Base-by-base conservation (phyloP, 2,113 vertebrate genomes). In the Triplophysa tibetana region DNA sequence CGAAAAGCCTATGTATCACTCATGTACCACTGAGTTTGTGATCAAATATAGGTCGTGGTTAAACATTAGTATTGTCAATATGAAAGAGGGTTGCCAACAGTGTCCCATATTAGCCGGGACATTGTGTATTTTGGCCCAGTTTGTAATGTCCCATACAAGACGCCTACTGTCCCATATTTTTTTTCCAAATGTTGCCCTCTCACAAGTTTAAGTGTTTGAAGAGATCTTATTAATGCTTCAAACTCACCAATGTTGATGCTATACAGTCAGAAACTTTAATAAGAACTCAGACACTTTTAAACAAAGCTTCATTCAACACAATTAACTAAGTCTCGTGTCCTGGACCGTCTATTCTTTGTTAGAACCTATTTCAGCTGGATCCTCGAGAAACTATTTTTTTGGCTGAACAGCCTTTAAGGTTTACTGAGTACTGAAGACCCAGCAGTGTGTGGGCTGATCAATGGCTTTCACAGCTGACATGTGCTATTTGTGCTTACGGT, bases 401-500 rank as follows among this genome's bases (percentile, higher is more conserved):
- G 21, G 17, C 23, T 62, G 48, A 62, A 63, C 73, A 58, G 54
- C 19, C 19, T 43, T 64, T 52, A 54, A 11, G 5, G 61, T 52
- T 21, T 38, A 38, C 19, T 1, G 19, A 63, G 62, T 65, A 54
- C 26, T 65, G 61, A 65, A 65, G 62, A 66, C 5, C 72, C 23
- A 75, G 73, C 73, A 75, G 58, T 48, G 56, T 41, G 72, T 74
- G 38, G 33, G 72, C 72, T 75, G 62, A 63, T 75, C 60, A 75
- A 50, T 64, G 73, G 14, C 13, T 9, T 50, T 50, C 60, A 64
- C 60, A 50, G 60, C 73, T 63, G 73, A 63, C 62, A 52, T 54
- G 45, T 54, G 17, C 45, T 77, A 70, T 21, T 62, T 62, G 66
- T 50, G 66, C 64, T 70, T 48, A 61, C 65, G 29, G 66, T 70